Evolutionary conservation across 23 tunicate species (phyloP), one percentile per base, ranked within the genome.

Genomic region (Diplosoma virens): DNA sequence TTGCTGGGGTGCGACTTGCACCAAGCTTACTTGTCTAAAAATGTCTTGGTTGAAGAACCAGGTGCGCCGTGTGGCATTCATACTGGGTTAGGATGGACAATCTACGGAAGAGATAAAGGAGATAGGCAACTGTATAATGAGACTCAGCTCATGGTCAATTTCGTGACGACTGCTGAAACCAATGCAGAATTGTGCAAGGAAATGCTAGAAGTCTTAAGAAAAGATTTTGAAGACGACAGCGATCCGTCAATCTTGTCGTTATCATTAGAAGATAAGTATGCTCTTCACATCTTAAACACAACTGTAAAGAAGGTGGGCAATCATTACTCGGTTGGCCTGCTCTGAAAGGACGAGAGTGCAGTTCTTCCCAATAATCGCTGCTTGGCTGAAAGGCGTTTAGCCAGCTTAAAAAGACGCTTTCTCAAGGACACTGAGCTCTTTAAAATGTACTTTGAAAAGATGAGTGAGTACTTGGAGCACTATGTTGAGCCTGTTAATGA

Each of bases 31-130:
- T n/a, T 56, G 64, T 11, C 25, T 16, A 18, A 56, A 23, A 23
- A 30, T 18, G 21, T 32, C 21, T 11, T 18, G 17, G 29, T 18
- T 18, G 73, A 58, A 18, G 46, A 18, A 0, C 41, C 41, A 25
- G 73, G 73, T 32, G 18, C 21, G 22, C 73, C 73, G 29, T 30
- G 46, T 66, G 73, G 50, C 58, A 16, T 30, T 18, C 73, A 66
- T 22, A 66, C 73, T 16, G 58, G n/a, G 0, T 22, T 66, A 18
- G 73, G 73, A 18, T 66, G 73, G 73, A 1, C 73, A 16, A 30
- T 66, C n/a, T 66, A 30, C 22, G 73, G 73, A 0, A 30, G 16
- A 29, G 21, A 66, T 1, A 58, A 16, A 30, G 56, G 58, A 0
- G 50, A 30, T 28, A 18, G 0, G 58, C 18, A 28, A 30, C n/a